Base-by-base conservation (phyloP, 2,797 vertebrate genomes). In the Toxotes lorentzi region DNA sequence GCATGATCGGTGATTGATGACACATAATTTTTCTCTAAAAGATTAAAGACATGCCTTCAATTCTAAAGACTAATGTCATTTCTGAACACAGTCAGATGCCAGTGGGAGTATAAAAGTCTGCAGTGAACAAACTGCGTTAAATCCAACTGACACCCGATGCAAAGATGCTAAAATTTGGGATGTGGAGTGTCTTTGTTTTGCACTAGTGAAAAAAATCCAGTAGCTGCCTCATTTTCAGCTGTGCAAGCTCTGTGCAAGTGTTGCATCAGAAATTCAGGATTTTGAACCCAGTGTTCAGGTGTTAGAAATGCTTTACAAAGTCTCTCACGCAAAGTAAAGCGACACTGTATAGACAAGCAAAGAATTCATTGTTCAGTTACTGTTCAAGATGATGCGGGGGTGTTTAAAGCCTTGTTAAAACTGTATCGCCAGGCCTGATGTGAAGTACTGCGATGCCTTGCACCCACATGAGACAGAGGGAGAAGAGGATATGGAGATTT, bases 191-290 rank as follows among this genome's bases (percentile, higher is more conserved):
- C 59, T 87, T 75, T 83, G 69, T 83, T 81, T 81, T 70, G 61
- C 64, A 64, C 54, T 23, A 40, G 72, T 84, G n/a, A 62, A 76
- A 84, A 62, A 76, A 84, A 85, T 72, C 71, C 62, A 65, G 70
- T 7, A 35, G 60, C 73, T 64, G 70, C 79, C 59, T 24, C 57
- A 17, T 78, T 70, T 80, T 67, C 48, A 68, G 61, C 32, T 13
- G 53, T 7, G 82, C 68, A 88, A 87, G 56, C 75, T 58, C 70
- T 6, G 56, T 0, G 80, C 60, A 88, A 92, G 83, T 61, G 63
- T 92, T 91, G 54, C 89, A 83, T 90, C 86, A 91, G 82, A 51
- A 82, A 82, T 69, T 40, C 11, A 2, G 56, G 67, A 72, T 78
- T 74, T 79, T 71, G 23, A 86, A 72, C 66, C 76, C 16, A 5